Conservation (phyloP, 2,888 invertebrate genomes). For the Nephrotoma appendiculata region DNA sequence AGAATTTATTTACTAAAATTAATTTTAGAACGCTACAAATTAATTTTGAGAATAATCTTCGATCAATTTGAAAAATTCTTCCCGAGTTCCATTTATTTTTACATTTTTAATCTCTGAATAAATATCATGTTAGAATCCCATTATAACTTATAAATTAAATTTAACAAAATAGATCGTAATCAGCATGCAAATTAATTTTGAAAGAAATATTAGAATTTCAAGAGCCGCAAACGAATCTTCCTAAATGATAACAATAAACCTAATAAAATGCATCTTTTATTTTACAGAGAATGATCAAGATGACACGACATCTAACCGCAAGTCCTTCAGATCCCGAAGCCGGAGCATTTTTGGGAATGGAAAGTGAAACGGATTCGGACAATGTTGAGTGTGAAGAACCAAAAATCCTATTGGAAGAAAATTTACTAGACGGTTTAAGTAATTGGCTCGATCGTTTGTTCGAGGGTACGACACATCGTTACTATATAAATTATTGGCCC, state of each 20-base stretch:
- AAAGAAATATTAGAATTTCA: no score
- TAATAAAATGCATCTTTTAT: not conserved
- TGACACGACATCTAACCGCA: conserved; percentile 43
- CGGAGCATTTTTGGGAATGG: conserved; percentile 77
- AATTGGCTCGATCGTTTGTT: conserved; percentile 96
- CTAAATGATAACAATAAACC: not conserved
- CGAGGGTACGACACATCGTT: conserved; percentile 90
- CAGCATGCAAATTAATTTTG: no score
- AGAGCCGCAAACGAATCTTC: no score
- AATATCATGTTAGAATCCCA: no score
- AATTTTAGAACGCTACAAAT: no score
- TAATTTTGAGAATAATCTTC: no score
- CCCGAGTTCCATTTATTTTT: no score
- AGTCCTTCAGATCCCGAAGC: conserved; percentile 53
- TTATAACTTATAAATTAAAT: no score
- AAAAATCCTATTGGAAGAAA: conserved; percentile 48
- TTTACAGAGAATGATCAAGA: conserved; percentile 49
- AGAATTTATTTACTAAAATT: no score
- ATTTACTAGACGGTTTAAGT: conserved; percentile 78
- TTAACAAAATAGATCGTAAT: no score
- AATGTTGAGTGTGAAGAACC: conserved; percentile 24
- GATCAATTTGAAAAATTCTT: no score
- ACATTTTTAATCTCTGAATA: no score
- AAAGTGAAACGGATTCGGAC: conserved; percentile 48
- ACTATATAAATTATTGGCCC: conserved; percentile 98